Conservation (phyloP, 1,140 invertebrate genomes). For the Tetragnatha versicolor region DNA sequence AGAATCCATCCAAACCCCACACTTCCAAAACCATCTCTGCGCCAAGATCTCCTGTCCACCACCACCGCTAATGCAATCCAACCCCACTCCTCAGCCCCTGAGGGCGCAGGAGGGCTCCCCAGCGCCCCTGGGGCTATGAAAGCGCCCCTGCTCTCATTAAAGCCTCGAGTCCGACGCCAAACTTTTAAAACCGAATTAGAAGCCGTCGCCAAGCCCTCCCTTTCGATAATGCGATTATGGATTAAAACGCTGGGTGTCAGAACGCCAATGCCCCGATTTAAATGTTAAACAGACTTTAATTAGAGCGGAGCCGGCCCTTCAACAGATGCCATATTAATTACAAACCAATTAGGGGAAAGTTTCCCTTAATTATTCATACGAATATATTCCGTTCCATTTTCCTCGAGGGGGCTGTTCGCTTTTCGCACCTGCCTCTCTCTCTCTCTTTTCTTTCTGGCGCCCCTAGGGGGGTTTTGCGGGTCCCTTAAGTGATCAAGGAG, state of each 20-base stretch:
- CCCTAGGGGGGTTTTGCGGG: neutral
- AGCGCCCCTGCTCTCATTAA: no score
- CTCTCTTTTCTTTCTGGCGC: neutral
- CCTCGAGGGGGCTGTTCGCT: slow-evolving; percentile 29
- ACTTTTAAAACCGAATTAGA: slow-evolving; percentile 52
- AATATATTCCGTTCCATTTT: slow-evolving; percentile 5
- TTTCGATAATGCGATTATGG: slow-evolving; percentile 54
- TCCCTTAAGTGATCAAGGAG: slow-evolving; percentile 51
- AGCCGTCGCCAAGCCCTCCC: slow-evolving; percentile 14
- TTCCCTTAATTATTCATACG: slow-evolving; percentile 55
- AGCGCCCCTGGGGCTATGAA: no score
- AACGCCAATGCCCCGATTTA: slow-evolving; percentile 51
- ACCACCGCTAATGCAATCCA: no score
- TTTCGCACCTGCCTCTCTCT: slow-evolving; percentile 34
- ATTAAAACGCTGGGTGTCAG: slow-evolving; percentile 50
- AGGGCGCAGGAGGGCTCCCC: no score
- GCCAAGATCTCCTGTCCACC: no score
- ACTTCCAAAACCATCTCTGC: no score
- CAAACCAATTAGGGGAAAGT: slow-evolving; percentile 55
- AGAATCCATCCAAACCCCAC: no score
- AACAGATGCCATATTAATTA: slow-evolving; percentile 56
- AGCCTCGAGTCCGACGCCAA: neutral
- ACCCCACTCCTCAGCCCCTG: no score
- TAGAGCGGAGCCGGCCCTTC: slow-evolving; percentile 20
- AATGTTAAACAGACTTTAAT: slow-evolving; percentile 56